A percentile compares a stretch with the other conserved stretches of the same genome.
Conservation (phyloP, 37 sponge, comb jelly and placozoan genomes). For the Haliclona indistincta region DNA sequence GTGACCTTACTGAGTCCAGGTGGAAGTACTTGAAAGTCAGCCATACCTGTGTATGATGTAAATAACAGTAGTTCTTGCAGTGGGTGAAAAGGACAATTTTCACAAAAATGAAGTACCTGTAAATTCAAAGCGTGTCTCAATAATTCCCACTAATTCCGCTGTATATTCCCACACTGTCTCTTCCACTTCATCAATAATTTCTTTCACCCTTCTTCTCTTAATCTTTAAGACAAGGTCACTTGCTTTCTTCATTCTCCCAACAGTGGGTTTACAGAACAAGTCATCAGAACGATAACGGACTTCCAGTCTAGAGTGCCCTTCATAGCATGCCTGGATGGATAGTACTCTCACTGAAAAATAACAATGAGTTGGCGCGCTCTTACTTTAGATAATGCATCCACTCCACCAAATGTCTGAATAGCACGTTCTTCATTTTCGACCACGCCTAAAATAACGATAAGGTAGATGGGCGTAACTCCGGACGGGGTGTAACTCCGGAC, state of each 20-base stretch:
- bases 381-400: conserved; percentile 38
- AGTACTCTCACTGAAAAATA: too few species aligned
- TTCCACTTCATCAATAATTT: not conserved
- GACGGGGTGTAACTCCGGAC: too few species aligned
- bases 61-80: not conserved
- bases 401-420: conserved; percentile 50
- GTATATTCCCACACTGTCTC: conserved; percentile 21
- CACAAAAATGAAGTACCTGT: conserved; percentile 35
- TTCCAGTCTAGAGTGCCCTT: conserved; percentile 16
- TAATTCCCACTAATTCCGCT: conserved; percentile 48
- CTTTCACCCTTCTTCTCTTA: conserved; percentile 5
- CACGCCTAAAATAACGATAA: conserved; percentile 46
- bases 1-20: conserved; percentile 36
- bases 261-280: conserved; percentile 50
- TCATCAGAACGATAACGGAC: conserved; percentile 69
- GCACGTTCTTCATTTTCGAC: conserved; percentile 58
- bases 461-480: too few species aligned
- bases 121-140: conserved; percentile 54
- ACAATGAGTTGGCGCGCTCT: too few species aligned
- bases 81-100: not conserved
- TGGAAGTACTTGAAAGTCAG: conserved; percentile 71
- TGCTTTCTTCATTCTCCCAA: conserved; percentile 1
- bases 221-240: conserved; percentile 35
- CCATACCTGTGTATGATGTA: conserved; percentile 39
- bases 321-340: too few species aligned